These are phyloP conservation scores for Archips crataeganus DNA, from an alignment of 2,888 invertebrate genomes.

Conservation along the genomic window DNA sequence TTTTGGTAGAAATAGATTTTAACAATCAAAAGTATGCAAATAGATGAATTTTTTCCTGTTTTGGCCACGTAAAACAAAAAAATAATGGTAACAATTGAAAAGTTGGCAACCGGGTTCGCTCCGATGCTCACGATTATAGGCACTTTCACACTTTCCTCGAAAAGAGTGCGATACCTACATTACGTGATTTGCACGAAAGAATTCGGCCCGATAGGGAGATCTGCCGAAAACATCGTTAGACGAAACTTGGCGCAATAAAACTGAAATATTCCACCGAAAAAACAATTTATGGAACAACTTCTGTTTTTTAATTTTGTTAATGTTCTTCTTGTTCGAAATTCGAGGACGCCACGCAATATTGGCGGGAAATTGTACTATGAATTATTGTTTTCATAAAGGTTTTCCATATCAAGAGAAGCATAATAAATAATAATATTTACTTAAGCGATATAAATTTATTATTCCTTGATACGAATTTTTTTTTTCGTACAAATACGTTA, in stretches of 20 bases:
- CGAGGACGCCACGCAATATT: constrained; percentile 30
- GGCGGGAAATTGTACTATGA: constrained; percentile 25
- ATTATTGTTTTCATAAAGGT: constrained; percentile 2
- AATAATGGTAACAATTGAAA: neutral
- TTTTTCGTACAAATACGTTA: neutral
- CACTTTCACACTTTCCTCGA: constrained; percentile 21
- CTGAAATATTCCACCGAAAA: constrained; percentile 41
- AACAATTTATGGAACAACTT: constrained; percentile 43
- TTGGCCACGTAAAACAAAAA: neutral
- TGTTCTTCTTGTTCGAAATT: constrained; percentile 32
- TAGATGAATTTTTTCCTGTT: neutral
- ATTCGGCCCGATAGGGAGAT: constrained; percentile 31
- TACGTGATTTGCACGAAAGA: constrained; percentile 32
- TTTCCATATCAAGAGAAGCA: neutral
- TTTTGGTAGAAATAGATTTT: neutral
- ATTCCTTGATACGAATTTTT: too few relatives aligned
- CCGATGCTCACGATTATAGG: constrained; percentile 11
- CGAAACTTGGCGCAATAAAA: constrained; percentile 42
- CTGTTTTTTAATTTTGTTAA: constrained; percentile 40
- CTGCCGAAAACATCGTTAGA: constrained; percentile 42
- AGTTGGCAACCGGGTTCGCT: neutral
- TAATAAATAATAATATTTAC: neutral
- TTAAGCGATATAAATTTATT: too few relatives aligned
- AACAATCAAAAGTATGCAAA: too few relatives aligned
- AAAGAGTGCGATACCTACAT: constrained; percentile 30